A percentile compares a stretch with the other conserved stretches of the same genome.
phyloP scores from a whole-genome alignment of 2,888 invertebrate genomes.

The Euzophera pinguis region DNA sequence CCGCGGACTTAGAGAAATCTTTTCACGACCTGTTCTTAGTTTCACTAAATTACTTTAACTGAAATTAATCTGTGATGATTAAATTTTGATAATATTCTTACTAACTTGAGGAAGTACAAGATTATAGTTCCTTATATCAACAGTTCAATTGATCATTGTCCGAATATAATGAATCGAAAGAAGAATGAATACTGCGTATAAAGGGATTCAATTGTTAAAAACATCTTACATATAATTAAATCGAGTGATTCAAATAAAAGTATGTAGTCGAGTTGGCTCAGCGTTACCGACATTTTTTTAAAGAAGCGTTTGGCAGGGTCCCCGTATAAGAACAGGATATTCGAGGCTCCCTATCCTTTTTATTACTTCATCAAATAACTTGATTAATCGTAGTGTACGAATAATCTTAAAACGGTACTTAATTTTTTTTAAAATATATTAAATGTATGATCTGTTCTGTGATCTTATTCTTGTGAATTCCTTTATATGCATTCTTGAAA shows the following conservation, averaged over 20 bases:
- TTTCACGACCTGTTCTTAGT: too few relatives aligned
- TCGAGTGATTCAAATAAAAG: too few relatives aligned
- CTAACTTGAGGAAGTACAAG: background rate
- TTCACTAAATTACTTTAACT: background rate
- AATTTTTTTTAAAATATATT: background rate
- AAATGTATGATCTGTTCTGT: slow-evolving; percentile 43
- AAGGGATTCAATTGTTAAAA: background rate
- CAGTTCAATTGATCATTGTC: background rate
- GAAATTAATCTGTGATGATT: slow-evolving; percentile 10
- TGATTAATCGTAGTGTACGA: too few relatives aligned
- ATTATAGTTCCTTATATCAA: background rate
- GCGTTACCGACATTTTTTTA: too few relatives aligned
- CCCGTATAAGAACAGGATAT: background rate
- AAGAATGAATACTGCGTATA: background rate
- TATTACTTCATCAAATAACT: background rate
- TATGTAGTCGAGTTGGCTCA: too few relatives aligned
- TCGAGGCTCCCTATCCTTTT: background rate
- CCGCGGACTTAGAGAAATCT: too few relatives aligned
- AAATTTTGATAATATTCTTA: slow-evolving; percentile 5
- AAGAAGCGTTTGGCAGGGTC: background rate
- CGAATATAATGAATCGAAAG: too few relatives aligned
- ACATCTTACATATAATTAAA: too few relatives aligned
- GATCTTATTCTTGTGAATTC: slow-evolving; percentile 38
- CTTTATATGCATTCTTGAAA: slow-evolving; percentile 35
- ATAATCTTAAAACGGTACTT: background rate